Conservation (phyloP, 2,113 vertebrate species). For the Sebastes fasciatus region DNA sequence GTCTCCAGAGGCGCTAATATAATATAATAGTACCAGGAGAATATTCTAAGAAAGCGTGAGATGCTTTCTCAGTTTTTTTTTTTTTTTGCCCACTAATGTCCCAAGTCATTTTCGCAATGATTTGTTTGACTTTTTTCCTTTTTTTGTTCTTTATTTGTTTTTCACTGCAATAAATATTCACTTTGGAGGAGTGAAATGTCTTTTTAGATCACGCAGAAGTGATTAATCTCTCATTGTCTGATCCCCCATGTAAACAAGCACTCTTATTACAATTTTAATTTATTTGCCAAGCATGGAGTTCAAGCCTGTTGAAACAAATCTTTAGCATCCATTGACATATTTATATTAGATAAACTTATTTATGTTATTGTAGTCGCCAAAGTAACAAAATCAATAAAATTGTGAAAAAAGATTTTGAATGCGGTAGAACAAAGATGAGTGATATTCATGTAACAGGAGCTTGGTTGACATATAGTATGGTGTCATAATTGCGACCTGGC, state of each 20-base stretch:
- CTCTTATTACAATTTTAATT: background rate
- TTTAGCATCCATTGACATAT: background rate
- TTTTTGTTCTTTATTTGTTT: background rate
- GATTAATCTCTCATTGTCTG: background rate
- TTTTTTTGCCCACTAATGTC: background rate
- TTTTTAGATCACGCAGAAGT: background rate
- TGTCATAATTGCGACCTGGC: background rate
- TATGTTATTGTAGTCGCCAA: background rate
- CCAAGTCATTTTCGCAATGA: conserved; percentile 8
- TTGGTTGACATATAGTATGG: background rate
- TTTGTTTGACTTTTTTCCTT: conserved; percentile 12
- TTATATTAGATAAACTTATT: background rate
- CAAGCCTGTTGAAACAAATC: background rate
- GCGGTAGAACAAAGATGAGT: background rate
- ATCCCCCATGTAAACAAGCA: background rate
- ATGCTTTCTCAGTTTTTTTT: background rate
- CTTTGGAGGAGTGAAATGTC: background rate
- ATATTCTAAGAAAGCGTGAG: conserved; percentile 27
- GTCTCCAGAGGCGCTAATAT: conserved; percentile 36
- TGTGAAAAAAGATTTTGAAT: background rate
- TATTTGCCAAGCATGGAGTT: background rate
- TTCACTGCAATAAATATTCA: background rate
- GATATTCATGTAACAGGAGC: background rate
- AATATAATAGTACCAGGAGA: conserved; percentile 40
- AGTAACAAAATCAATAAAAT: background rate